phyloP scores from a whole-genome alignment of 2,888 invertebrate species.

The Orthosia gracilis region DNA sequence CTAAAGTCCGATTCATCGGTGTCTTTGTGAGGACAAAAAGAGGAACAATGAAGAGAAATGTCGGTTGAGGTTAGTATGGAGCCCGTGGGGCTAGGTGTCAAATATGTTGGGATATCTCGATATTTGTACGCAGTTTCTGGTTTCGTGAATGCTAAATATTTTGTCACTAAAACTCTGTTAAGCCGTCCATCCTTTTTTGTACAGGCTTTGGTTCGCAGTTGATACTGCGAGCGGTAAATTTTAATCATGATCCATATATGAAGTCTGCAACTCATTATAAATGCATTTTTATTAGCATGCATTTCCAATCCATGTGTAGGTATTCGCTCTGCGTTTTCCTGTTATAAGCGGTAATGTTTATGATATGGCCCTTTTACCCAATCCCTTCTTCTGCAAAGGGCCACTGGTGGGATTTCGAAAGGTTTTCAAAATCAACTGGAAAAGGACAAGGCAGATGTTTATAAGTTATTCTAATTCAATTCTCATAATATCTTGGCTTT shows the following conservation, averaged over 20 bases:
- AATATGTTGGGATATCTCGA: slow-evolving; percentile 69
- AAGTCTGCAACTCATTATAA: background rate
- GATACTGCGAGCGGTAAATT: background rate
- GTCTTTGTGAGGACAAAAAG: slow-evolving; percentile 80
- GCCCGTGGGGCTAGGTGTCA: slow-evolving; percentile 76
- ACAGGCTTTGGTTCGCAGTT: background rate
- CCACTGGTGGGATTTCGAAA: background rate
- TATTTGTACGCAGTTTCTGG: slow-evolving; percentile 52
- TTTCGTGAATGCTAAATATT: slow-evolving; percentile 33
- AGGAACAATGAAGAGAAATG: slow-evolving; percentile 83
- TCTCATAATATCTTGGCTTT: slow-evolving; percentile 2
- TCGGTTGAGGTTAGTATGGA: slow-evolving; percentile 67
- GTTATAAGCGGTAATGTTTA: background rate
- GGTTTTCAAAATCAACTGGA: background rate
- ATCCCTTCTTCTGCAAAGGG: background rate
- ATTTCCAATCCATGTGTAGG: background rate
- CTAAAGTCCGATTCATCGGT: slow-evolving; percentile 75
- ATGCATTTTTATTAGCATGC: background rate
- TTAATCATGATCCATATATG: background rate
- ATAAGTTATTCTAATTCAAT: background rate
- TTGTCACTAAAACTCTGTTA: slow-evolving; percentile 22
- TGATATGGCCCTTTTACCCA: background rate
- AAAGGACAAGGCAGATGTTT: background rate
- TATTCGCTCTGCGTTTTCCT: background rate
- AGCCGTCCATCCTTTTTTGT: background rate